Base-by-base conservation (phyloP, 2,888 invertebrate genomes). In the Amaurobius ferox region DNA sequence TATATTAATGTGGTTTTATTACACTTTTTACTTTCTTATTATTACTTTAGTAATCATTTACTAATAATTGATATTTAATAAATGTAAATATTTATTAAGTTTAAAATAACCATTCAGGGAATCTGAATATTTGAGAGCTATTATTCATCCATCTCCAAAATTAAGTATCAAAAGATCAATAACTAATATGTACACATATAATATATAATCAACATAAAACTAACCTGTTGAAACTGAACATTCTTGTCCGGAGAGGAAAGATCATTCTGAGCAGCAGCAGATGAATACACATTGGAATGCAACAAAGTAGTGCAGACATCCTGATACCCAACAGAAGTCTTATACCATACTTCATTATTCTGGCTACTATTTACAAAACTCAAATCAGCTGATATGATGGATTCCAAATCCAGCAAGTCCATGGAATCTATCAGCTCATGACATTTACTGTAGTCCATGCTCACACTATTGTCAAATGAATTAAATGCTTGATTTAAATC, bases 361-460 rank as follows among this genome's bases (percentile, higher is more conserved):
- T 83, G 71, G 70, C 64, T 71, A 35, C 16, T 78, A 66, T 72
- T 73, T 35, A 68, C 68, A 55, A 40, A 66, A 67, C 40, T 44
- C 44, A 71, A 11, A 44, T 76, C 62, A 32, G 55, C 71, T 35
- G 77, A 72, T 32, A 85, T 72, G 35, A 83, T 83, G n/a, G 83
- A 85, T 67, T 85, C 83, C 16, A 85, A 29, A 55, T 85, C 83
- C 19, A 67, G 35, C 30, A 85, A 61, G 19, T 77, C 72, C n/a
- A 70, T 71, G 16, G 30, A 26, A 19, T 61, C 72, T 30, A 78
- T 66, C 3, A 78, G 32, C 16, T 72, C 67, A 55, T 77, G 64
- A 28, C 48, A 44, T 61, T 64, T 13, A 39, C 39, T 48, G 19
- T 70, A 83, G 62, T 83, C 76, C 48, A 83, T n/a, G 23, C 55